Evolutionary conservation across 2,888 invertebrate species (phyloP), one percentile per base, ranked within the genome.

Genomic region (Agrypnus murinus): DNA sequence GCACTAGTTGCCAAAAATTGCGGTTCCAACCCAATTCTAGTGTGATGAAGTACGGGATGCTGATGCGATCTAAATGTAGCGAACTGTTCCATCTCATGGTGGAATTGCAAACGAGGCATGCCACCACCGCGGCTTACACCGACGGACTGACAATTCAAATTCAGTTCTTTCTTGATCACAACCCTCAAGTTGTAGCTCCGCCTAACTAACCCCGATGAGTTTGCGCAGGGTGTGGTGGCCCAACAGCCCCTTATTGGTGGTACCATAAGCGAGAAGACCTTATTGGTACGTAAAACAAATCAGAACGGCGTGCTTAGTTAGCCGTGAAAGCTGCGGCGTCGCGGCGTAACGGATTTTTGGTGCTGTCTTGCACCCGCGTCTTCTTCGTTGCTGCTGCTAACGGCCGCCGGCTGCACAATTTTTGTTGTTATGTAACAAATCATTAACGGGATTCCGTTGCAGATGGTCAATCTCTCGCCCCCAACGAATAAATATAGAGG

Each of bases 91-190:
- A 80, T 80, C 58, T 80, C 79, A 70, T 84, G 80, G 72, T 79
- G 80, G 76, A 80, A 80, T 69, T 81, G 81, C 78, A 83, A 81
- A 71, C 85, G 84, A 81, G 85, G 85, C 85, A 85, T 85, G 74
- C 82, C 83, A 81, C 81, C 78, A 76, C 77, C 76, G 77, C 77
- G 68, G 71, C 67, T 60, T 36, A 60, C 73, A 69, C 69, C 64
- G 75, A 77, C 76, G 77, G 77, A 77, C 77, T 75, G 65, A 59
- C 64, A 46, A 3, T 25, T 5, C 2, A 25, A 25, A 3, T 25
- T 58, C 40, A 34, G 43, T 32, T 63, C 38, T 43, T 48, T 65
- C 46, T 43, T 48, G 48, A 46, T 34, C 67, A n/a, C n/a, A 66
- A 66, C 60, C 62, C 64, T 63, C 57, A 25, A 17, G 53, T 60